Evolutionary conservation across 2,113 vertebrate species (phyloP), one percentile per base, ranked within the genome.

Genomic region (Symphodus melops): DNA sequence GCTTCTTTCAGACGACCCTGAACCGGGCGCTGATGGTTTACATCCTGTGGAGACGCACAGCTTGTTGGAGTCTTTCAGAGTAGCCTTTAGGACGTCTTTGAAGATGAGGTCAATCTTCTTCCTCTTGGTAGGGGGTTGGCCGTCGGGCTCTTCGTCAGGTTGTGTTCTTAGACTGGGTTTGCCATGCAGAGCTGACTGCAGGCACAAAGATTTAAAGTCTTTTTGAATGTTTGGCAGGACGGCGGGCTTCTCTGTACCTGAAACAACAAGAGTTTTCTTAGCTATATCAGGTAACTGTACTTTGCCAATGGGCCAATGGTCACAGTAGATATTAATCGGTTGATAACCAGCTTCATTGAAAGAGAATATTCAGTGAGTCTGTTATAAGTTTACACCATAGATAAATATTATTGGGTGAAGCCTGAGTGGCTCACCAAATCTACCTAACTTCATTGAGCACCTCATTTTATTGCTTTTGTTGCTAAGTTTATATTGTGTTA

Each of bases 31-130:
- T 0, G 93, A 77, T 25, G 83, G 41, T 85, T 79, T 81, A 52
- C 72, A 55, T 46, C 80, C 71, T 1, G 41, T 28, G 46, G 11
- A 58, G 20, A 61, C 20, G n/a, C 55, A 65, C 1, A 68, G 59
- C 39, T 54, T 72, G 28, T 91, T 93, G 0, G 93, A 80, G 0
- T 96, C 92, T 68, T 96, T 97, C 56, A 97, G 81, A 3, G 96
- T 97, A 5, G 97, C 97, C 77, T 98, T 95, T 42, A 98, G 84
- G 20, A 97, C 95, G 0, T 98, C 95, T 93, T 97, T 98, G 92
- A 97, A 99, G 81, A 97, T 97, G 68, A 98, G 95, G 84, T 98
- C 96, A 8, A 98, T 97, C 83, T 97, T 98, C 92, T 97, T 99
- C 90, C 96, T 98, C 92, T 99, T 98, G 67, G 96, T 85, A 41